Evolutionary conservation across 2,113 vertebrate species (phyloP).

Genomic region (Varanus komodoensis): DNA sequence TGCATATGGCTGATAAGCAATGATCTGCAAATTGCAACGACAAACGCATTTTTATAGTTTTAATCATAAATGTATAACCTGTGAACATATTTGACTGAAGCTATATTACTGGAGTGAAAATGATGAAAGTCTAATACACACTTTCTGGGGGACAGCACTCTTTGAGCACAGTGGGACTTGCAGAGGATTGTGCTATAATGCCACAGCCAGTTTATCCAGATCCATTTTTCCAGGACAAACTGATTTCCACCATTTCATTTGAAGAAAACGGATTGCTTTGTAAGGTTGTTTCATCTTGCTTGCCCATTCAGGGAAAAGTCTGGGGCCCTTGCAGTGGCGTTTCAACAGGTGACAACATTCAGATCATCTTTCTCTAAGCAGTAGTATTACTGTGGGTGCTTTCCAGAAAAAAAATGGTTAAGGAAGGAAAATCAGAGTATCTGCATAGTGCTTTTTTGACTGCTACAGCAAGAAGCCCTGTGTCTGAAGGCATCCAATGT

Average conservation of each 20-base stretch:
- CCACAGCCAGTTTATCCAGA: not conserved
- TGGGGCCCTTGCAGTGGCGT: not conserved
- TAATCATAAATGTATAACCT: too few species aligned
- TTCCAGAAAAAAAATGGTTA: too few species aligned
- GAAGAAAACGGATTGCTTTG: not conserved
- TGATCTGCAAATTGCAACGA: slow-evolving; percentile 83
- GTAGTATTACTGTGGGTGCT: not conserved
- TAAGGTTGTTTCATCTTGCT: not conserved
- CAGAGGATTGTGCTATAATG: not conserved
- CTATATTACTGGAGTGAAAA: not conserved
- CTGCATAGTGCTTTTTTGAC: too few species aligned
- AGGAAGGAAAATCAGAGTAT: too few species aligned
- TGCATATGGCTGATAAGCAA: slow-evolving; percentile 96
- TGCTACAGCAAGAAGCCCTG: too few species aligned
- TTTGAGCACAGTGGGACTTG: not conserved
- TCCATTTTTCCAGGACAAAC: not conserved
- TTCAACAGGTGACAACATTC: fast-evolving
- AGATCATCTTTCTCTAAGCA: not conserved
- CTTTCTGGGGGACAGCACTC: not conserved
- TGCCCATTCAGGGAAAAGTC: slow-evolving; percentile 29
- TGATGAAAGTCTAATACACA: not conserved
- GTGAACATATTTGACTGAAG: not conserved
- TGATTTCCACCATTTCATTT: not conserved
- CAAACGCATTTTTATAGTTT: not conserved
- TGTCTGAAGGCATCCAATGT: not conserved